Evolutionary conservation across 2,888 invertebrate species (phyloP).

Genomic region (Chaetogeoica ovagalla): DNA sequence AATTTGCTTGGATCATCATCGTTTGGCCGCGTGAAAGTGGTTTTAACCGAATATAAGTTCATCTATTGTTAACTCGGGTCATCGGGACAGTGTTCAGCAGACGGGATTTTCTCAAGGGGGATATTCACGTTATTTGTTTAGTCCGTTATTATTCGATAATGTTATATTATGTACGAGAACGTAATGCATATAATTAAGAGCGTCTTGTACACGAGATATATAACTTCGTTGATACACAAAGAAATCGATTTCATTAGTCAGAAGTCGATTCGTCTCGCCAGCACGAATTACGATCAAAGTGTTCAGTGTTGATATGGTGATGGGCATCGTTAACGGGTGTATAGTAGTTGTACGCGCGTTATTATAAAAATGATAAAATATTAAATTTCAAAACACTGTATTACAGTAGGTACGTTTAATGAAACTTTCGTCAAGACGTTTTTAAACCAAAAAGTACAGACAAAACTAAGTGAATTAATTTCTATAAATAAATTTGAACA

Average conservation of each 20-base stretch:
- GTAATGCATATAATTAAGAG: background rate
- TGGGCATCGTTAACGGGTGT: too few relatives aligned
- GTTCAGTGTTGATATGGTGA: too few relatives aligned
- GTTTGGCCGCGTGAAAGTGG: background rate
- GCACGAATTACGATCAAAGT: background rate
- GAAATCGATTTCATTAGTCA: conserved; percentile 15
- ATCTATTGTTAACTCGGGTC: conserved; percentile 6
- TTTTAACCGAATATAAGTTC: background rate
- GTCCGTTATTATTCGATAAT: conserved; percentile 8
- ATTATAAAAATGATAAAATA: too few relatives aligned
- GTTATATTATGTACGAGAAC: conserved; percentile 11
- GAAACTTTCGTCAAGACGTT: too few relatives aligned
- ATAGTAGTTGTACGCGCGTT: too few relatives aligned
- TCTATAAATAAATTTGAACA: too few relatives aligned
- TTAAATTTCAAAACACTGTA: too few relatives aligned
- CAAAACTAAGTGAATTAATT: too few relatives aligned
- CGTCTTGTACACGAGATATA: background rate
- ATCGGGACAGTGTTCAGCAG: background rate
- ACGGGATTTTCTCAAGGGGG: conserved; percentile 16
- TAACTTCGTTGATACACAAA: background rate
- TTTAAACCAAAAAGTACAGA: too few relatives aligned
- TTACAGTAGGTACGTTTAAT: too few relatives aligned
- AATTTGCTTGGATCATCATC: background rate
- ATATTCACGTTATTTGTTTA: conserved; percentile 18
- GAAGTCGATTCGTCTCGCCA: background rate